Evolutionary conservation across 2,797 vertebrate species (phyloP).

Genomic region (Forpus xanthops): DNA sequence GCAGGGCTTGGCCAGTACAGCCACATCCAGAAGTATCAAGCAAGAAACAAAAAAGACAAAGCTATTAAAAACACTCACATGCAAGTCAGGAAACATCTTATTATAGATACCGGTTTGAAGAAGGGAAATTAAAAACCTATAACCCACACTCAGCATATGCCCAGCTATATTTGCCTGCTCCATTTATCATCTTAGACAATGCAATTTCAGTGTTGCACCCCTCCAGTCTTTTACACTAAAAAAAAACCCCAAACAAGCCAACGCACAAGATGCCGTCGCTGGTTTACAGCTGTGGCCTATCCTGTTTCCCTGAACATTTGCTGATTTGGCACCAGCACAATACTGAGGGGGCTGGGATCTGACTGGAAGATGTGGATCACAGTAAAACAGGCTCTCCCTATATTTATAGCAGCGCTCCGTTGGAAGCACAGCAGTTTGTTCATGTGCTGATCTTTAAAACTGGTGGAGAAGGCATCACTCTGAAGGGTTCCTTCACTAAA

Average conservation of each 20-base stretch:
- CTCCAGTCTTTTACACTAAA: not conserved
- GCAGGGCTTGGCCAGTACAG: conserved; percentile 19
- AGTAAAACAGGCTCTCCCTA: not conserved
- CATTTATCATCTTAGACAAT: conserved; percentile 28
- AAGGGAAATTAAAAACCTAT: conserved; percentile 58
- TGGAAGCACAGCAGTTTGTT: not conserved
- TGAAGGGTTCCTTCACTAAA: not conserved
- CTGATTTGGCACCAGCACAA: conserved; percentile 37
- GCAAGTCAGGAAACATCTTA: conserved; percentile 62
- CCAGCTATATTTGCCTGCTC: conserved; percentile 53
- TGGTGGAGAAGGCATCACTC: not conserved
- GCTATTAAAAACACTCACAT: conserved; percentile 55
- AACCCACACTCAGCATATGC: conserved; percentile 50
- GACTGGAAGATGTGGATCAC: not conserved
- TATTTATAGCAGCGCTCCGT: not conserved
- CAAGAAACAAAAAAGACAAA: not conserved
- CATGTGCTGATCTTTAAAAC: not conserved
- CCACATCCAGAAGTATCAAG: conserved; percentile 26
- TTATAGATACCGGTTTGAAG: conserved; percentile 58
- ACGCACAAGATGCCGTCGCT: not conserved
- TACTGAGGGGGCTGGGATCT: not conserved
- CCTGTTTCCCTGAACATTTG: conserved; percentile 50
- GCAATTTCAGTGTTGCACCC: not conserved
- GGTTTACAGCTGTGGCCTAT: conserved; percentile 53
- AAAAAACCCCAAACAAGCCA: not conserved